Conservation (phyloP, 2,888 invertebrate species). For the Pheosia tremula region DNA sequence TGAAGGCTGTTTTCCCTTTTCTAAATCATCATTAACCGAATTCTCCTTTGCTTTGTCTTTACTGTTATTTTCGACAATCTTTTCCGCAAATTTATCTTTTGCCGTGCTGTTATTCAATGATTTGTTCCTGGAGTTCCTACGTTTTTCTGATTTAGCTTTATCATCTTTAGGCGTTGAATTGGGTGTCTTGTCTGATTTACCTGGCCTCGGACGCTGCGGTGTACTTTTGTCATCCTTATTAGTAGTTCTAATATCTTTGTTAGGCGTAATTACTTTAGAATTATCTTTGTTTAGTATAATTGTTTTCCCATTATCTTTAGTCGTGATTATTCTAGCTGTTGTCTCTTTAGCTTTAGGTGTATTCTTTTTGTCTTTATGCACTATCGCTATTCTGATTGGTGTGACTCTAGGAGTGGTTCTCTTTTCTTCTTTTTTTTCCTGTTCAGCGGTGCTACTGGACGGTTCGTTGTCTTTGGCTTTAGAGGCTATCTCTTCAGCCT, state of each 20-base stretch:
- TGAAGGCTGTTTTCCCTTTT: conserved; percentile 13
- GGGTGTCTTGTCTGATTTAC: conserved; percentile 32
- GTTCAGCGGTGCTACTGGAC: conserved; percentile 33
- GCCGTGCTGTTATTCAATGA: conserved; percentile 42
- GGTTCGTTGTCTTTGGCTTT: conserved; percentile 39
- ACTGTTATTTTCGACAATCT: conserved; percentile 25
- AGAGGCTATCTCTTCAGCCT: conserved; percentile 12
- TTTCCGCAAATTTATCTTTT: conserved; percentile 40
- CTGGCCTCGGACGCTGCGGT: conserved; percentile 31
- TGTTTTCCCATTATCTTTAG: conserved; percentile 21
- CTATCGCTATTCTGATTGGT: conserved; percentile 52
- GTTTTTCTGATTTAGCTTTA: conserved; percentile 43
- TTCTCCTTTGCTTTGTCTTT: conserved; percentile 31
- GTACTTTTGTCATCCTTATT: conserved; percentile 27
- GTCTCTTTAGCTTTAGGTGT: conserved; percentile 39
- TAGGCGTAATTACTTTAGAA: neutral
- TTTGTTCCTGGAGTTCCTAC: conserved; percentile 58
- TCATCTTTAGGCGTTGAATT: conserved; percentile 43
- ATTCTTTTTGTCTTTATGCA: conserved; percentile 45
- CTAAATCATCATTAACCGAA: conserved; percentile 11
- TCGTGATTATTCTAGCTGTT: conserved; percentile 32
- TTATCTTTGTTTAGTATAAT: conserved; percentile 12
- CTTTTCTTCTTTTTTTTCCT: conserved; percentile 31
- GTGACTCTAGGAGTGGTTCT: conserved; percentile 37
- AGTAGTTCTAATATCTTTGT: neutral